These are phyloP conservation scores for Erythrocebus patas DNA, from an alignment of 2,113 vertebrate genomes.

Conservation along the genomic window DNA sequence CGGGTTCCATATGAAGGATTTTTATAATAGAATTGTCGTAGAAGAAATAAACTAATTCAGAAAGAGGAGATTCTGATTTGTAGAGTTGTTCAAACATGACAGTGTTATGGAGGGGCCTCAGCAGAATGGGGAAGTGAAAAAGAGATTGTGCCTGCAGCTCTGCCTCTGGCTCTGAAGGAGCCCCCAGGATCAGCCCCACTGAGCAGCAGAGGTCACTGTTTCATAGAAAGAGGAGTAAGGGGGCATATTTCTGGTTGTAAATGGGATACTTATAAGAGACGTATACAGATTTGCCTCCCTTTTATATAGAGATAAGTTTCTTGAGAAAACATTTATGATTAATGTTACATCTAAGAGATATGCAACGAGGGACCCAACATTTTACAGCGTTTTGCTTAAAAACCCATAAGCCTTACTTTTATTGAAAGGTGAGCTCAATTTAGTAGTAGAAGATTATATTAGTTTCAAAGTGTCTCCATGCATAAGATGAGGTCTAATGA, in stretches of 20 bases:
- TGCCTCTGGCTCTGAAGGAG: not conserved
- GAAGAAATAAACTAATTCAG: not conserved
- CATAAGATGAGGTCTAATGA: not conserved
- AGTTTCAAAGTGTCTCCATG: not conserved
- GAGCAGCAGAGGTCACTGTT: slow-evolving; percentile 74
- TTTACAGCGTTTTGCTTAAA: not conserved
- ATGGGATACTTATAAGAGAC: not conserved
- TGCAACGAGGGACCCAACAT: not conserved
- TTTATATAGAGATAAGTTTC: not conserved
- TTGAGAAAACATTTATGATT: slow-evolving; percentile 6
- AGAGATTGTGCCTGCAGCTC: too few relatives aligned
- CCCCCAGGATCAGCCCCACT: not conserved
- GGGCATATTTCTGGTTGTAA: not conserved
- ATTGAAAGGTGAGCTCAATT: not conserved
- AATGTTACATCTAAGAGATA: not conserved
- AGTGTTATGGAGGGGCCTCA: not conserved
- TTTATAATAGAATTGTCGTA: not conserved
- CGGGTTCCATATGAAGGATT: not conserved
- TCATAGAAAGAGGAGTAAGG: slow-evolving; percentile 54
- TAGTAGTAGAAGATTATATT: not conserved
- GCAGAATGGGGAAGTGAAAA: not conserved
- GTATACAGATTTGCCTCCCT: not conserved
- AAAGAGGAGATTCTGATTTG: not conserved
- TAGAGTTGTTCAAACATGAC: not conserved
- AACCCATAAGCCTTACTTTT: not conserved